Conservation (phyloP, 2,797 vertebrate genomes). For the Gymnoscopelus microlampas region DNA sequence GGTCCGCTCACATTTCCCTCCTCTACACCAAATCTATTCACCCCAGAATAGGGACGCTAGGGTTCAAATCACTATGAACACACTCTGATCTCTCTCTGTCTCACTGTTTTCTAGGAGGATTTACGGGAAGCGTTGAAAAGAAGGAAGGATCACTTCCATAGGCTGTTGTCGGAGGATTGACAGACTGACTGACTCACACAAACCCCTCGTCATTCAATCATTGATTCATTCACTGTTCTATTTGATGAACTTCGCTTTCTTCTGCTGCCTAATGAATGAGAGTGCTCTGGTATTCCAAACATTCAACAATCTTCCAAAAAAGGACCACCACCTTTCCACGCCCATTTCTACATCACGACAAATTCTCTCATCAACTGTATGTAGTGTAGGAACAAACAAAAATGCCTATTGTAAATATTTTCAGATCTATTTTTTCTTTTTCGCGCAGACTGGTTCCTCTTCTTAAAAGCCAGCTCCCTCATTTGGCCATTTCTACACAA, state of each 20-base stretch:
- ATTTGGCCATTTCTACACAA: no score
- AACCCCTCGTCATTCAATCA: background rate
- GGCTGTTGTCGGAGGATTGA: slow-evolving; percentile 78
- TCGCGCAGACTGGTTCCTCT: no score
- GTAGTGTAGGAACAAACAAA: slow-evolving; percentile 32
- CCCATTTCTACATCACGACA: slow-evolving; percentile 45
- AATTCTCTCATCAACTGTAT: slow-evolving; percentile 24
- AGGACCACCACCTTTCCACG: background rate
- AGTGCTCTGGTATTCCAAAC: slow-evolving; percentile 40
- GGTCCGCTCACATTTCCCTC: no score
- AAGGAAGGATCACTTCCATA: slow-evolving; percentile 75
- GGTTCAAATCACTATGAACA: no score
- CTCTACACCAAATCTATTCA: no score
- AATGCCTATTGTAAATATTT: slow-evolving; percentile 2
- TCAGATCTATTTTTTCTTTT: no score
- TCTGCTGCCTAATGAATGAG: slow-evolving; percentile 20
- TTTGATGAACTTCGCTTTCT: background rate
- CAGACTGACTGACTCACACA: background rate
- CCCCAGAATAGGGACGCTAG: no score
- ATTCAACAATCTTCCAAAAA: slow-evolving; percentile 28
- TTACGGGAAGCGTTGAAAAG: slow-evolving; percentile 80
- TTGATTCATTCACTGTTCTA: slow-evolving; percentile 39
- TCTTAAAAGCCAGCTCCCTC: no score
- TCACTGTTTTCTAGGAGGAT: slow-evolving; percentile 76
- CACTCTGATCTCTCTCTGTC: no score